These are phyloP conservation scores for Oscheius sp. DNA, from an alignment of 1,140 invertebrate genomes.

Conservation along the genomic window DNA sequence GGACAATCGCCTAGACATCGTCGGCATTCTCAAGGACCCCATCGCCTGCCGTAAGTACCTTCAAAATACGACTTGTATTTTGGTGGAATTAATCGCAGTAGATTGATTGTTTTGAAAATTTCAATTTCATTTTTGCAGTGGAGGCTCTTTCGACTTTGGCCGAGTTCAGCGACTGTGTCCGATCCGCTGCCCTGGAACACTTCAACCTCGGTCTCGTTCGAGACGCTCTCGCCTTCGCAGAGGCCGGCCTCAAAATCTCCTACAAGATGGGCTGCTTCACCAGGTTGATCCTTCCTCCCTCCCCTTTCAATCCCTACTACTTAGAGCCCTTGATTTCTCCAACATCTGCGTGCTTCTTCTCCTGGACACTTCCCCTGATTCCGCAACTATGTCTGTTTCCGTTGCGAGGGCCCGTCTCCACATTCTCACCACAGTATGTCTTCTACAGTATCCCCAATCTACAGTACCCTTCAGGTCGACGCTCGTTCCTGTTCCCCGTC, in stretches of 20 bases:
- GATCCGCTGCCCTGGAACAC: background rate
- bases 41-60: background rate
- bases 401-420: background rate
- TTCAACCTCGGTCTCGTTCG: background rate
- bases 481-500: too few species aligned
- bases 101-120: background rate
- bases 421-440: background rate
- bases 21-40: background rate
- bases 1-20: background rate
- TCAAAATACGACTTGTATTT: background rate
- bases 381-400: background rate
- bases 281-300: background rate
- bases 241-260: background rate
- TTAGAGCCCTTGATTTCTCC: background rate
- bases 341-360: background rate
- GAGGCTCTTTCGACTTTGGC: background rate
- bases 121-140: background rate
- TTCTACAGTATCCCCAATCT: too few species aligned
- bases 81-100: too few species aligned
- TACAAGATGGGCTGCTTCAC: background rate
- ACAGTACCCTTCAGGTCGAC: too few species aligned
- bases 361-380: background rate
- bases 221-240: background rate
- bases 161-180: background rate
- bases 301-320: background rate